Evolutionary conservation across 1,140 invertebrate genomes (phyloP), one percentile per base, ranked within the genome.

Genomic region (Magallana ariakensis): DNA sequence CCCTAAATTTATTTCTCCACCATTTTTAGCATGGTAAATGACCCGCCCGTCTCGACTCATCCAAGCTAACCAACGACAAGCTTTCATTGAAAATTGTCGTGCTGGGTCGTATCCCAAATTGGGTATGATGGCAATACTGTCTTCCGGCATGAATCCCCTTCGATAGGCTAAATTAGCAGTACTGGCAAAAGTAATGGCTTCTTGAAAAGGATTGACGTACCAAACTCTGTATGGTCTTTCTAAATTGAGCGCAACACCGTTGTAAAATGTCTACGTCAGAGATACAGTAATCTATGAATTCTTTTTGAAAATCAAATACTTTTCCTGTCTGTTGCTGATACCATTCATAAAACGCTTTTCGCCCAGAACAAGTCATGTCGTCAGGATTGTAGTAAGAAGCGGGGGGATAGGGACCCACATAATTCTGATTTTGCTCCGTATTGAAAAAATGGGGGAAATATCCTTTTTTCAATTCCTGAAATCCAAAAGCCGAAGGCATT

Each of bases 361-460:
- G 33, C 4, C 80, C 55, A 9, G 57, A 53, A 15, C 16, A 11
- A 1, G 19, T 15, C 87, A 90, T 87, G 15, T 10, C n/a, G 15
- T 90, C 87, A 1, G 46, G 9, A 53, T 80, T 80, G 26, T 86
- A 90, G 57, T 75, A 85, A 0, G 3, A 3, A 7, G 26, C 55
- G 19, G 55, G 3, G 4, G 87, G 89, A 75, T 66, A 88, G 2
- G 55, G 33, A n/a, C 87, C 89, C 15, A 84, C 66, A 58, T 90
- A 88, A 22, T 60, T 70, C 53, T 85, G 62, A 54, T 87, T 87
- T 7, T 84, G 55, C 33, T n/a, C 13, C 9, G 56, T 88, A 66
- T 86, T 86, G 15, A 90, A 88, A 10, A 82, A 85, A 66, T 90
- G 85, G 13, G 87, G 87, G 16, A 88, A 90, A 70, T 88, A 87